phyloP scores from a whole-genome alignment of 2,888 invertebrate genomes.

The Diaprepes abbreviatus region DNA sequence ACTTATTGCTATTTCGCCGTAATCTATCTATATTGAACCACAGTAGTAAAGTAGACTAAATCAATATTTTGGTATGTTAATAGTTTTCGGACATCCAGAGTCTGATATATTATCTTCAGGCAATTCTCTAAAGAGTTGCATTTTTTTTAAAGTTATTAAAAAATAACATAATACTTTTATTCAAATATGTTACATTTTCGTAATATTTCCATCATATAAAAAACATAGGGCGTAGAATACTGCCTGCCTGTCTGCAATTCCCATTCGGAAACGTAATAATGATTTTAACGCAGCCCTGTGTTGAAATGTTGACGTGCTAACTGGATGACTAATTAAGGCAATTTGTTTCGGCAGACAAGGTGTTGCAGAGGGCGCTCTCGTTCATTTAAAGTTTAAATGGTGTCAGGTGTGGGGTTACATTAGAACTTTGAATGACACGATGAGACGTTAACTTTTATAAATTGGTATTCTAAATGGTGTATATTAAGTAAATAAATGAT shows the following conservation, averaged over 20 bases:
- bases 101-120: no score
- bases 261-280: slow-evolving; percentile 16
- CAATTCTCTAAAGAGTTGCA: no score
- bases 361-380: slow-evolving; percentile 12
- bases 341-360: slow-evolving; percentile 56
- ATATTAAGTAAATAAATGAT: no score
- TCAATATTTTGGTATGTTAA: no score
- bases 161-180: no score
- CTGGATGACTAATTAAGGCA: slow-evolving; percentile 63
- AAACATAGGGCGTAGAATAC: neutral
- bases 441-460: neutral
- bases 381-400: slow-evolving; percentile 30
- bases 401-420: slow-evolving; percentile 38
- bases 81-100: no score
- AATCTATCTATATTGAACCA: no score
- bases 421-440: slow-evolving; percentile 21
- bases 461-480: neutral
- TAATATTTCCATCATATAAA: neutral
- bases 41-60: no score
- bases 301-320: slow-evolving; percentile 56
- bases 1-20: no score
- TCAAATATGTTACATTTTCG: neutral
- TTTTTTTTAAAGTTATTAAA: no score
- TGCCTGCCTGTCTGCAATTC: neutral
- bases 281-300: neutral